Evolutionary conservation across 2,113 vertebrate species (phyloP), one percentile per base, ranked within the genome.

Genomic region (Smithornis capensis): DNA sequence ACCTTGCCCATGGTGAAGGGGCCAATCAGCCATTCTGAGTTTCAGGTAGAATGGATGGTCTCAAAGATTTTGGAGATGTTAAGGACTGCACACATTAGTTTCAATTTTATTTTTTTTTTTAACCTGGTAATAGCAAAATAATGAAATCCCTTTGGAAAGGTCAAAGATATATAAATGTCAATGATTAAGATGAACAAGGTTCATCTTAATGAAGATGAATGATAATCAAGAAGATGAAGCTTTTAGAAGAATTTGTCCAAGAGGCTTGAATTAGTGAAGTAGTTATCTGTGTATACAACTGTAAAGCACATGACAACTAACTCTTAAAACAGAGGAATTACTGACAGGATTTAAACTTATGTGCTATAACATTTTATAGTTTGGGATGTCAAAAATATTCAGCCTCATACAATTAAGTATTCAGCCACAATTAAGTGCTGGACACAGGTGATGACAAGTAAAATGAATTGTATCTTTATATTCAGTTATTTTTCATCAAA

Each of bases 21-120:
- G 29, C 28, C 67, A 77, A 2, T 27, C 0, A 0, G 12, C 42
- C 53, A n/a, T 33, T 44, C 52, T 56, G 53, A 44, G 22, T 40
- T 62, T 53, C 62, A 68, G 47, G 53, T 28, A 45, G 11, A 92
- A 82, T 11, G 25, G 49, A 50, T 9, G 4, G 16, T 28, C 35
- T 63, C 22, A 76, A 68, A 76, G 47, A 63, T 28, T 28, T 33
- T 12, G 24, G 31, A 53, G 57, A 77, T 63, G n/a, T 55, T 37
- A 21, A 24, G 24, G 25, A 10, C 3, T 10, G 16, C 49, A 71
- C 15, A 49, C 7, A 19, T 38, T 47, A 19, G 5, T 45, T 94
- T 49, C 19, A 13, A 21, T 17, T 9, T 27, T 42, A 24, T 29
- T 13, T 14, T 22, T 17, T 42, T n/a, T 60, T 69, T 27, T 0